phyloP scores from a whole-genome alignment of 1,140 invertebrate species.

The Triops cancriformis region DNA sequence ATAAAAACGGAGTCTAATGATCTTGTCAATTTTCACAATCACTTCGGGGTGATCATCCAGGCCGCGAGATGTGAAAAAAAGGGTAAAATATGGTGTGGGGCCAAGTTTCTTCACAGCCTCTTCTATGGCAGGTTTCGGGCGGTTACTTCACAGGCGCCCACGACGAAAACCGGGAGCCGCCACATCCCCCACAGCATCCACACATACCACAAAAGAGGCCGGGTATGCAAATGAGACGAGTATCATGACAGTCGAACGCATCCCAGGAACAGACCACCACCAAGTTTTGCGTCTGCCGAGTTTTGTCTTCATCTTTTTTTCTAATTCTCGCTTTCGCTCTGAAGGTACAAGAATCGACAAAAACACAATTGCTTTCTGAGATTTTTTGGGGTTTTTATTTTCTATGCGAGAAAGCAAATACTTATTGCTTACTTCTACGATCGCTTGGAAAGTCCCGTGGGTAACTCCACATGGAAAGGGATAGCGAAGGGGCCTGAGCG shows the following conservation, averaged over 20 bases:
- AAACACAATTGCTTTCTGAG: background rate
- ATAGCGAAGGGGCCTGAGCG: background rate
- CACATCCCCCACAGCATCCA: background rate
- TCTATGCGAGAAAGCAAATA: background rate
- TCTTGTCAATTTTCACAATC: background rate
- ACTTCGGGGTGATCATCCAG: background rate
- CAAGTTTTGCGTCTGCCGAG: background rate
- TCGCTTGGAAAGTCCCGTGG: background rate
- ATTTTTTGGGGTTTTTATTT: background rate
- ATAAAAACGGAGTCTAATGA: background rate
- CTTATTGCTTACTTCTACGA: background rate
- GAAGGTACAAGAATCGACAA: background rate
- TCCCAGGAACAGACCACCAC: background rate
- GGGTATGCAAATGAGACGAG: conserved; percentile 3
- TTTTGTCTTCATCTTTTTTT: background rate
- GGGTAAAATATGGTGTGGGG: background rate
- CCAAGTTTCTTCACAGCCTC: background rate
- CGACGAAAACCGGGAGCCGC: background rate
- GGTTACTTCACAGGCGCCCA: conserved; percentile 2
- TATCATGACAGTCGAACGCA: conserved; percentile 7
- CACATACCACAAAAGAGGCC: background rate
- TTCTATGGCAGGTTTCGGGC: background rate
- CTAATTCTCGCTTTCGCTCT: background rate
- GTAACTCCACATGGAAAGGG: background rate
- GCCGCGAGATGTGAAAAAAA: background rate